Evolutionary conservation across 2,113 vertebrate genomes (phyloP).

Genomic region (Leptobrachium ailaonicum): DNA sequence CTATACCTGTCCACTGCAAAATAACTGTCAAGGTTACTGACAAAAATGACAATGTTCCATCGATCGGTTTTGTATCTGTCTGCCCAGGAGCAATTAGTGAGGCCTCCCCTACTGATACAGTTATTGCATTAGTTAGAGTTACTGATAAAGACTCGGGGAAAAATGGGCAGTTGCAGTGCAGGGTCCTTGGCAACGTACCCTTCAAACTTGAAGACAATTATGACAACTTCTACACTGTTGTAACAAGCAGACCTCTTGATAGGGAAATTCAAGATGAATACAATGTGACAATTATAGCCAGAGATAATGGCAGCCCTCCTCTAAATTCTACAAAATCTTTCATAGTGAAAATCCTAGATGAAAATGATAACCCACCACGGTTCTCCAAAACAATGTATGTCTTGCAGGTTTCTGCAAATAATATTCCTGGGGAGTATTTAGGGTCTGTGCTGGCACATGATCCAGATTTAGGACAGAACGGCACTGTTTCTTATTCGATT

Average conservation of each 20-base stretch:
- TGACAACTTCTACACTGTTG: constrained; percentile 95
- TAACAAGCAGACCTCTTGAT: constrained; percentile 91
- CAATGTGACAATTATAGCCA: constrained; percentile 94
- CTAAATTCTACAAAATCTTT: constrained; percentile 97
- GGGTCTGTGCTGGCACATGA: constrained; percentile 94
- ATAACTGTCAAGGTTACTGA: constrained; percentile 93
- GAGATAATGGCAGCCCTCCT: constrained; percentile 89
- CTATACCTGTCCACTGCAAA: constrained; percentile 97
- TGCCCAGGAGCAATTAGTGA: constrained; percentile 96
- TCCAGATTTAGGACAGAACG: constrained; percentile 92
- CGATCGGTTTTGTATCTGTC: constrained; percentile 93
- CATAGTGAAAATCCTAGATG: constrained; percentile 89
- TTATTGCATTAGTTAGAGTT: constrained; percentile 93
- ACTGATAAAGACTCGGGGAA: constrained; percentile 93
- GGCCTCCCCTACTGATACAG: constrained; percentile 89
- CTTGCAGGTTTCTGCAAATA: constrained; percentile 95
- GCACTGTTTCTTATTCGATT: constrained; percentile 94
- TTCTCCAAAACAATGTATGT: constrained; percentile 93
- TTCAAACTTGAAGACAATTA: constrained; percentile 97
- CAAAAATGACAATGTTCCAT: constrained; percentile 94
- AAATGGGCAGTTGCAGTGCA: constrained; percentile 93
- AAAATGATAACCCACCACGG: constrained; percentile 93
- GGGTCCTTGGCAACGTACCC: constrained; percentile 86
- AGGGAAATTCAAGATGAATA: constrained; percentile 92
- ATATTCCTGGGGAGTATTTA: constrained; percentile 94